Evolutionary conservation across 1,140 invertebrate species (phyloP).

Genomic region (Patella vulgata): DNA sequence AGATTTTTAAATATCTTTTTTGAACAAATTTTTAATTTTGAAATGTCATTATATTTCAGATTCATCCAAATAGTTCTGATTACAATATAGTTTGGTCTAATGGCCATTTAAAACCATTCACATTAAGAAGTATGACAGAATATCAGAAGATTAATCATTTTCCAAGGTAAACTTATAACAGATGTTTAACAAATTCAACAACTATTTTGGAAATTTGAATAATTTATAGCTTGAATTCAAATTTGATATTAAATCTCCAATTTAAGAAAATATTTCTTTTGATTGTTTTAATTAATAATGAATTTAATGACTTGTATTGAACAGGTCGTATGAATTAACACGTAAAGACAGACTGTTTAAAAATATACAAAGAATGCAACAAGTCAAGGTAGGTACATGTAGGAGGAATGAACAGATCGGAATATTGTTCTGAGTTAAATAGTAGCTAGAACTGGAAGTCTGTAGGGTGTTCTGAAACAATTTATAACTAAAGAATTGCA

Average conservation of each 20-base stretch:
- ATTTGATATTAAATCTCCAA: background rate
- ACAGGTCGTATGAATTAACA: conserved; percentile 75
- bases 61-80: conserved; percentile 73
- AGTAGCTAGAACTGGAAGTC: too few species aligned
- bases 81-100: conserved; percentile 93
- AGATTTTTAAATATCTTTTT: too few species aligned
- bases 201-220: too few species aligned
- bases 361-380: conserved; percentile 80
- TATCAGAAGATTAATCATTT: conserved; percentile 95
- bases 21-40: too few species aligned
- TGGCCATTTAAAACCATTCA: conserved; percentile 88
- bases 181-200: too few species aligned
- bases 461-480: too few species aligned
- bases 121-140: conserved; percentile 79
- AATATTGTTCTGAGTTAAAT: too few species aligned
- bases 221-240: background rate
- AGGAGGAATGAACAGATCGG: too few species aligned
- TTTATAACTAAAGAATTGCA: too few species aligned
- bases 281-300: too few species aligned
- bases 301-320: too few species aligned
- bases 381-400: conserved; percentile 69
- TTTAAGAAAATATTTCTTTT: background rate
- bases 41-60: conserved; percentile 34
- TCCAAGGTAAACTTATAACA: conserved; percentile 75
- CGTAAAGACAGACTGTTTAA: conserved; percentile 68